Conservation (phyloP, 2,888 invertebrate genomes). For the Tipula confusa region DNA sequence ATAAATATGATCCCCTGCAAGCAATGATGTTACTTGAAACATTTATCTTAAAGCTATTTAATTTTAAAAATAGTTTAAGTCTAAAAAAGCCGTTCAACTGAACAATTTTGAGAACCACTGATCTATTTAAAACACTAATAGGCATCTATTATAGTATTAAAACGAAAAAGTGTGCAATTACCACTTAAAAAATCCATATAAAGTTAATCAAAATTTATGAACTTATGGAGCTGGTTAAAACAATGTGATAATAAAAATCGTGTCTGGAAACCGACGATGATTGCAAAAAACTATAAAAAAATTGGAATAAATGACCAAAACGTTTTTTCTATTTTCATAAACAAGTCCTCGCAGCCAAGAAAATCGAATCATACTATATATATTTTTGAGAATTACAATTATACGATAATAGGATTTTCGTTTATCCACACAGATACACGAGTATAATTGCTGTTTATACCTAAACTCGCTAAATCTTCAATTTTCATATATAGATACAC, state of each 20-base stretch:
- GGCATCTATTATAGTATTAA: too few species aligned
- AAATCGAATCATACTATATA: not conserved
- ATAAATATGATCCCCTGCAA: too few species aligned
- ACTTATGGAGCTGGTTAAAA: not conserved
- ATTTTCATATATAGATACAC: not conserved
- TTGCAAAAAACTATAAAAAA: not conserved
- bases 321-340: constrained; percentile 15
- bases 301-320: not conserved
- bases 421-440: not conserved
- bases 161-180: not conserved
- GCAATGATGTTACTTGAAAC: too few species aligned
- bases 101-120: too few species aligned
- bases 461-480: not conserved
- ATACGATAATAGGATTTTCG: not conserved
- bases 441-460: not conserved
- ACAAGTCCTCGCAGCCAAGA: not conserved
- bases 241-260: not conserved
- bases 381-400: not conserved
- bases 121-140: too few species aligned
- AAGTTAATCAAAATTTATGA: not conserved
- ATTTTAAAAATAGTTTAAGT: too few species aligned
- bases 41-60: too few species aligned
- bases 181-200: not conserved
- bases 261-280: not conserved
- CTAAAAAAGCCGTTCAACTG: too few species aligned